Percentiles rank a stretch among this genome's conserved stretches.
These are phyloP conservation scores for Neocrepidodera transversa DNA, from an alignment of 2,888 invertebrate species.

Conservation along the genomic window DNA sequence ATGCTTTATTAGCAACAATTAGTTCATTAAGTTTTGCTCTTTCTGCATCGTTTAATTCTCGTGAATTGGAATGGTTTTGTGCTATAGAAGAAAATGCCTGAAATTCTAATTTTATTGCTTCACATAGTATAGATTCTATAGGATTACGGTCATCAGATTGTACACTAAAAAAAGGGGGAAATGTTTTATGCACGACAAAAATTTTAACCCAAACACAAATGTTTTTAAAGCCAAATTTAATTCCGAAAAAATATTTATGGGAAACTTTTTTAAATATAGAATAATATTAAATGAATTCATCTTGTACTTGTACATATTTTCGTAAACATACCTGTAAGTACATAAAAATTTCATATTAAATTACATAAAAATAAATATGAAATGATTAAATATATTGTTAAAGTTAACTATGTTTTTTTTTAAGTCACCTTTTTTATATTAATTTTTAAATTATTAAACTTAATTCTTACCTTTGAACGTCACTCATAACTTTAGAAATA, in stretches of 20 bases:
- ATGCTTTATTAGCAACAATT: conserved; percentile 84
- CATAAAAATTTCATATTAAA: no score
- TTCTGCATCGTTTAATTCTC: conserved; percentile 82
- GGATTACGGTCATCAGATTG: conserved; percentile 69
- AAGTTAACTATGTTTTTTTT: no score
- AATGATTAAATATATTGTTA: no score
- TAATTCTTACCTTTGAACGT: conserved; percentile 69
- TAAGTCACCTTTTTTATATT: no score
- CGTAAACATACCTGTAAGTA: no score
- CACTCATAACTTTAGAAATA: conserved; percentile 71
- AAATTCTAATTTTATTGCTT: conserved; percentile 86
- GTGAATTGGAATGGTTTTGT: conserved; percentile 66
- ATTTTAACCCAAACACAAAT: not conserved
- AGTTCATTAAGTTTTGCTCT: conserved; percentile 83
- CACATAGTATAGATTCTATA: conserved; percentile 83
- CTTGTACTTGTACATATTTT: no score
- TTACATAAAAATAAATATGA: no score
- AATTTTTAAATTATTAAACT: no score
- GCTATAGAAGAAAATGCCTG: conserved; percentile 70
- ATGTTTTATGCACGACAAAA: no score
- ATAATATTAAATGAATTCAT: no score
- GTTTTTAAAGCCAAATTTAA: not conserved
- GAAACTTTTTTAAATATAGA: not conserved
- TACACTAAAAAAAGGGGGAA: conserved; percentile 60
- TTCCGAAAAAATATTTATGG: not conserved